phyloP scores from a whole-genome alignment of 64 coral and sea anemone species.

The Stylophora pistillata region DNA sequence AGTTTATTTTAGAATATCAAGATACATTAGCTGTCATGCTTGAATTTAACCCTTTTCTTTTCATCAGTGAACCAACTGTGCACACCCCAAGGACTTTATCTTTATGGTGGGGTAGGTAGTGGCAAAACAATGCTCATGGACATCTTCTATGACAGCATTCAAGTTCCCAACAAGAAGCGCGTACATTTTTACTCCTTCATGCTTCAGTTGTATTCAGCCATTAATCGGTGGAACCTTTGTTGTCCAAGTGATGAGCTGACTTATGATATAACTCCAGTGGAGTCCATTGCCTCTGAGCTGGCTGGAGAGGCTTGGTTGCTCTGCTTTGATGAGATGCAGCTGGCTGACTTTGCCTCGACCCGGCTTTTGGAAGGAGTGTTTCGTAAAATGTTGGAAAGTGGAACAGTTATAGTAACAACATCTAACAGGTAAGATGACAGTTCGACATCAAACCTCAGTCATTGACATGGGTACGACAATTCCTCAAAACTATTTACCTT shows the following conservation, averaged over 20 bases:
- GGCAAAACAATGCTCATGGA: constrained; percentile 84
- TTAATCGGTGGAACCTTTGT: constrained; percentile 87
- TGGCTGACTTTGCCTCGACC: constrained; percentile 78
- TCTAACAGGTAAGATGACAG: constrained; percentile 52
- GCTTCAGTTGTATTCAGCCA: constrained; percentile 77
- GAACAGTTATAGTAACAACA: constrained; percentile 72
- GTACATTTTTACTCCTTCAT: constrained; percentile 87
- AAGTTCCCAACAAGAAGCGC: constrained; percentile 67
- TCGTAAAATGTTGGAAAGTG: constrained; percentile 70
- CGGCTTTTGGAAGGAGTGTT: constrained; percentile 81
- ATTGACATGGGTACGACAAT: too few species aligned
- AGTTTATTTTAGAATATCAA: too few species aligned
- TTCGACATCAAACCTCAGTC: too few species aligned
- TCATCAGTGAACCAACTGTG: not conserved
- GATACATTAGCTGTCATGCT: not conserved
- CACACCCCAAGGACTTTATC: constrained; percentile 72
- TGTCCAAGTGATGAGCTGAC: constrained; percentile 62
- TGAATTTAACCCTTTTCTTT: not conserved
- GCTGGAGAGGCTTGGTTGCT: constrained; percentile 70
- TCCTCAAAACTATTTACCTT: too few species aligned
- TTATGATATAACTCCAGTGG: constrained; percentile 64
- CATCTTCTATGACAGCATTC: constrained; percentile 76
- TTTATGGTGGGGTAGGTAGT: constrained; percentile 78
- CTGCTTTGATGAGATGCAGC: constrained; percentile 90
- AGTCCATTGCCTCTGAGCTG: constrained; percentile 58